Evolutionary conservation across 2,888 invertebrate species (phyloP), one percentile per base, ranked within the genome.

Genomic region (Amorpha juglandis): DNA sequence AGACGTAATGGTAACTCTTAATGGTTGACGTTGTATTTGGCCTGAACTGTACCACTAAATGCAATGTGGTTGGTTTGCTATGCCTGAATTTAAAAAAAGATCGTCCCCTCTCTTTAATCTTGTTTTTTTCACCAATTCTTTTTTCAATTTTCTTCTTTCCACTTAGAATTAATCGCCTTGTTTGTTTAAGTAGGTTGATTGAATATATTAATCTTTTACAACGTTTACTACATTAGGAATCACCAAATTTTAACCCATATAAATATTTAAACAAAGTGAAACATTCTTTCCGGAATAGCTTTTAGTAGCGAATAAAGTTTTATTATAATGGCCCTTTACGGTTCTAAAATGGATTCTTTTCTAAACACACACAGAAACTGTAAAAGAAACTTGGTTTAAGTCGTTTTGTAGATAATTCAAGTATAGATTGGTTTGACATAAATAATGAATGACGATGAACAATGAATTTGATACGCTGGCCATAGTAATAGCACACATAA

Each of bases 261-360:
- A 58, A 38, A 58, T 58, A 58, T 38, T 52, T 19, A 42, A 38
- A 16, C 42, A 19, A 58, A 58, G 58, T 58, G 58, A 38, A 58
- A 58, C 42, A 58, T 58, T 58, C 16, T 42, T 58, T 42, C 42
- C 16, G 19, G 12, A 58, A 58, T 42, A 38, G 42, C 58, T 58
- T 58, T 58, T 42, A 58, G n/a, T 58, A 42, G 42, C 58, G 58
- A 58, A 38, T 58, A 19, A 58, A 58, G 35, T 58, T 58, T 58
- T 58, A 58, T 19, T 42, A 42, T 58, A 58, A 58, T 42, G 38
- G 58, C 42, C 50, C 38, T 58, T 19, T 42, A 58, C 42, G 16
- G 38, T 19, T 42, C 58, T 19, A 58, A 58, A 58, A 19, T 42
- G 1, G 58, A 58, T 58, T 42, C 58, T 58, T 42, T 58, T 38